These are phyloP conservation scores for Agrotis exclamationis DNA, from an alignment of 2,888 invertebrate genomes.

Conservation along the genomic window DNA sequence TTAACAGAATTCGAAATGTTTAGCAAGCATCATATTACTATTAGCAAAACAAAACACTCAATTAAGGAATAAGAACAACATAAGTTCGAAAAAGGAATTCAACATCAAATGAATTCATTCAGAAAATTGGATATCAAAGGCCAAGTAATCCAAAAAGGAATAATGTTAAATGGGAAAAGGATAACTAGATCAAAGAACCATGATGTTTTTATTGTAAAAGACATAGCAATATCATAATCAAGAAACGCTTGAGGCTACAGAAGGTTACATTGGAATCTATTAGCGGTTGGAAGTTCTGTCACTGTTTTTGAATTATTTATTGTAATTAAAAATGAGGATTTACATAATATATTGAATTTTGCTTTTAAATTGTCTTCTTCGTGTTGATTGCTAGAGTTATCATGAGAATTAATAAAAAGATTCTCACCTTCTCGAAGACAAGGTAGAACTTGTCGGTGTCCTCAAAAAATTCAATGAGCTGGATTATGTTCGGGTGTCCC, in stretches of 20 bases:
- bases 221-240: slow-evolving; percentile 6
- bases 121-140: slow-evolving; percentile 28
- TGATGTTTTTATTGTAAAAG: slow-evolving; percentile 1
- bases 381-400: slow-evolving; percentile 1
- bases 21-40: neutral
- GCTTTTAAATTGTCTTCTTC: no score
- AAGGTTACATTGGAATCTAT: neutral
- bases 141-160: slow-evolving; percentile 4
- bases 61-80: slow-evolving; percentile 18
- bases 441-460: slow-evolving; percentile 99
- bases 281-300: neutral
- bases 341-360: no score
- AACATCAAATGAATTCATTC: slow-evolving; percentile 18
- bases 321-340: neutral
- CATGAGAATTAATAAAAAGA: neutral
- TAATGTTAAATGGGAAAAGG: slow-evolving; percentile 18
- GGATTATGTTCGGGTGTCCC: slow-evolving; percentile 99
- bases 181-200: slow-evolving; percentile 17
- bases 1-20: neutral
- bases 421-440: slow-evolving; percentile 97
- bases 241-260: neutral
- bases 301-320: neutral
- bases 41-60: neutral
- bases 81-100: slow-evolving; percentile 7
- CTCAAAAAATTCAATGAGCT: slow-evolving; percentile 99